Evolutionary conservation across 53 echinoderm and acorn worm species (phyloP).

Genomic region (Glandiceps talaboti): DNA sequence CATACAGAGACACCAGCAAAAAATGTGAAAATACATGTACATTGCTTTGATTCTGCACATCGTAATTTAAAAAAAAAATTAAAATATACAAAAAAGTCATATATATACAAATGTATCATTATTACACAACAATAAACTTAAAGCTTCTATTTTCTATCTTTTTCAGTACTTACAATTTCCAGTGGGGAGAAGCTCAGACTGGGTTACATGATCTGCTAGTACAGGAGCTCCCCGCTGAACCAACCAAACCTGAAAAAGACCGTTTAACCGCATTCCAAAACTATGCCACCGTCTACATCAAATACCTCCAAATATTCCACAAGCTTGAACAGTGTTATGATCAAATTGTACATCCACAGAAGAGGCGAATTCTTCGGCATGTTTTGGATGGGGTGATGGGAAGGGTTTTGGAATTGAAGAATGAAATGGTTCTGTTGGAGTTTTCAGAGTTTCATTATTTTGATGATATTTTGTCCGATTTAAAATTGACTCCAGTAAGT

Average conservation of each 20-base stretch:
- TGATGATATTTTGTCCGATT: conserved; percentile 97
- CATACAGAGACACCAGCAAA: too few species aligned
- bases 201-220: conserved; percentile 69
- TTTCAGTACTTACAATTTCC: conserved; percentile 76
- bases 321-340: conserved; percentile 91
- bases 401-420: conserved; percentile 83
- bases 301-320: conserved; percentile 91
- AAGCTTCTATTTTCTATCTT: too few species aligned
- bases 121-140: too few species aligned
- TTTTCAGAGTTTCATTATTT: conserved; percentile 98
- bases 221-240: conserved; percentile 84
- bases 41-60: too few species aligned
- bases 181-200: conserved; percentile 87
- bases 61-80: too few species aligned
- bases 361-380: conserved; percentile 76
- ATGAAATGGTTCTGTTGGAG: conserved; percentile 94
- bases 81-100: too few species aligned
- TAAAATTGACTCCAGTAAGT: conserved; percentile 95
- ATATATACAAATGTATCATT: too few species aligned
- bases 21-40: too few species aligned
- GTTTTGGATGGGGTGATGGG: conserved; percentile 90
- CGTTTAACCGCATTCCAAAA: conserved; percentile 87
- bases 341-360: conserved; percentile 96
- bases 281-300: conserved; percentile 93
- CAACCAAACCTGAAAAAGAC: conserved; percentile 88